Percentiles rank a stretch among this genome's conserved stretches.
These are phyloP conservation scores for Thalassophryne amazonica DNA, from an alignment of 2,797 vertebrate genomes.

Conservation along the genomic window DNA sequence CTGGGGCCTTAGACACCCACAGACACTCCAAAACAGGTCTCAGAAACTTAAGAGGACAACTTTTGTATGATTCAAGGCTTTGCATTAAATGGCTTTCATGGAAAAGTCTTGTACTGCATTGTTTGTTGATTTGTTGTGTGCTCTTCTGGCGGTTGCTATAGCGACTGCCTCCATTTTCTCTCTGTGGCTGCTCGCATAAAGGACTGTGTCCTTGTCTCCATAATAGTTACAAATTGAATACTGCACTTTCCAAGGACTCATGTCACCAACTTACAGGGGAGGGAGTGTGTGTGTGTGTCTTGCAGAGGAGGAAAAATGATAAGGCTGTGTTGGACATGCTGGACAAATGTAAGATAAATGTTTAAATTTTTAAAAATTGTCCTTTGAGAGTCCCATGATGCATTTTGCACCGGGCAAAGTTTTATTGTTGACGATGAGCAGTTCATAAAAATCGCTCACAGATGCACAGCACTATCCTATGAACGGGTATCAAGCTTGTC, in stretches of 20 bases:
- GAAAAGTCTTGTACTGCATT: slow-evolving; percentile 71
- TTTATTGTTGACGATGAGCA: neutral
- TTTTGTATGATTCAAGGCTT: slow-evolving; percentile 72
- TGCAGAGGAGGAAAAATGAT: slow-evolving; percentile 19
- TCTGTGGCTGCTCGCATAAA: slow-evolving; percentile 76
- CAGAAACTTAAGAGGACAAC: slow-evolving; percentile 68
- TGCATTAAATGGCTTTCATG: slow-evolving; percentile 64
- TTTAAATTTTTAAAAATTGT: neutral
- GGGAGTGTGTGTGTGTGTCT: slow-evolving; percentile 39
- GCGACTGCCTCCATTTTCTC: slow-evolving; percentile 78
- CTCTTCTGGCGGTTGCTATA: slow-evolving; percentile 75
- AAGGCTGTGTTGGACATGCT: slow-evolving; percentile 39
- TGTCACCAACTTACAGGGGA: slow-evolving; percentile 73
- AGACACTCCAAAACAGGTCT: slow-evolving; percentile 62
- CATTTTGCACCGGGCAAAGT: neutral
- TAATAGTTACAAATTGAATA: slow-evolving; percentile 82
- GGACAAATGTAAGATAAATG: slow-evolving; percentile 18
- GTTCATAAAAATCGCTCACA: neutral
- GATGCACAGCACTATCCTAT: slow-evolving; percentile 4
- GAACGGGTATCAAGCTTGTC: too few relatives aligned
- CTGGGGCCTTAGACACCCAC: slow-evolving; percentile 54
- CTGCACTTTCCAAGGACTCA: slow-evolving; percentile 77
- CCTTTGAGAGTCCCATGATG: neutral
- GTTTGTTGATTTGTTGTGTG: slow-evolving; percentile 77
- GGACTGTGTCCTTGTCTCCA: slow-evolving; percentile 76